Evolutionary conservation across 2,888 invertebrate species (phyloP), one percentile per base, ranked within the genome.

Genomic region (Hydroisotoma schaefferi): DNA sequence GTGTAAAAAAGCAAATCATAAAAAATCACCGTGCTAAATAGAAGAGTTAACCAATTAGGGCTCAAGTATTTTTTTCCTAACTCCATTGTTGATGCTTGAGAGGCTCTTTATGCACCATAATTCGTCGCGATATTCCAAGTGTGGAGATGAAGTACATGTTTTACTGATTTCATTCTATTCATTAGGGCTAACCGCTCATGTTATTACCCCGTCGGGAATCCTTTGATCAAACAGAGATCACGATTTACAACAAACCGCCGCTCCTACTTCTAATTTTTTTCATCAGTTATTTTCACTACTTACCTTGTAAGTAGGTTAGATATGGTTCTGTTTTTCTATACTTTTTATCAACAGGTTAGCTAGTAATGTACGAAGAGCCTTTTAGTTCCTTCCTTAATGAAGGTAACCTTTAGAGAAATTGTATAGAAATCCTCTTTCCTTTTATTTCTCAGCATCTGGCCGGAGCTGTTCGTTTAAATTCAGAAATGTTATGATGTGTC

Each of bases 181-280:
- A 66, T 66, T 66, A 66, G 60, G 55, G 48, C 52, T 48, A 55
- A 60, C 66, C 66, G 66, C 66, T 66, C 63, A 60, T 48, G 57
- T 66, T 66, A 60, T 60, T 60, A 60, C 46, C 44, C 27, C 38
- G 53, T 53, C 53, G 53, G 53, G 38, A 22, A 29, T 20, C 27
- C 38, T 53, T 53, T 53, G 53, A 53, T 53, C 40, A 53, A 52
- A 20, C 33, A 5, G 23, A 52, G 52, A 52, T 52, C 52, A 52
- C 52, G 52, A 52, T 46, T 46, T 46, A 46, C 46, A 46, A 40
- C 40, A 40, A n/a, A 40, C 8, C 15, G n/a, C 40, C 40, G n/a
- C 40, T 40, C n/a, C 40, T 40, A 4, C 40, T 15, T 20, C 40
- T 20, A 40, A 40, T 20, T 40, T 8, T 40, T 15, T 18, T 20